Conservation (phyloP, 2,113 vertebrate species). For the Cygnus buccinator region DNA sequence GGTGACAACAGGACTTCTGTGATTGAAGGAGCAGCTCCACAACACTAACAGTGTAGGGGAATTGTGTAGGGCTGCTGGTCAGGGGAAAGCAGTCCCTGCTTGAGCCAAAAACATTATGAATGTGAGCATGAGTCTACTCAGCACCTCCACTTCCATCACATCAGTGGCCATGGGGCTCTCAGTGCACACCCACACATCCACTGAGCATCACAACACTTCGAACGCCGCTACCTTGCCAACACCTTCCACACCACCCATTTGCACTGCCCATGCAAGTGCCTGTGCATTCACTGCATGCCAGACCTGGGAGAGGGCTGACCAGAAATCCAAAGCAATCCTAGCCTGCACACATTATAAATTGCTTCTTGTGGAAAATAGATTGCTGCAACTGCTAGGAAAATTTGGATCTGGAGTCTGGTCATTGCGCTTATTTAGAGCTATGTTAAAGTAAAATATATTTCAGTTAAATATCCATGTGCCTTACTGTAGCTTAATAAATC, state of each 20-base stretch:
- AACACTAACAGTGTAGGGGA: accelerated
- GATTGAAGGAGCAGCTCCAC: not conserved
- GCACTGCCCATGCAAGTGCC: not conserved
- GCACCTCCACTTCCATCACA: not conserved
- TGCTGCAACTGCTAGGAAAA: not conserved
- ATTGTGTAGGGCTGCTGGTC: not conserved
- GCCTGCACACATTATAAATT: accelerated
- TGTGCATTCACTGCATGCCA: accelerated
- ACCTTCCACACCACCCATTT: not conserved
- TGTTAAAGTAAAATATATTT: not conserved
- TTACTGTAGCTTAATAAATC: not conserved
- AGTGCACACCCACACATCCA: accelerated
- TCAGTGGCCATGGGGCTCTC: not conserved
- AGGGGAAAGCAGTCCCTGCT: not conserved
- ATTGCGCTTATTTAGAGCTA: not conserved
- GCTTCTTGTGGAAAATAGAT: not conserved
- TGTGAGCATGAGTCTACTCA: not conserved
- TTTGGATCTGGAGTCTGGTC: not conserved
- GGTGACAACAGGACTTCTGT: not conserved
- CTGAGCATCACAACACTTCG: not conserved
- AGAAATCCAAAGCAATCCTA: not conserved
- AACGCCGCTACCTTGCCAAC: accelerated
- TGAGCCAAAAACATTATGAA: not conserved
- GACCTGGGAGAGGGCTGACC: not conserved
- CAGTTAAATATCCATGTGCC: not conserved